phyloP scores from a whole-genome alignment of 2,888 invertebrate species.

The Melinopterus prodromus region DNA sequence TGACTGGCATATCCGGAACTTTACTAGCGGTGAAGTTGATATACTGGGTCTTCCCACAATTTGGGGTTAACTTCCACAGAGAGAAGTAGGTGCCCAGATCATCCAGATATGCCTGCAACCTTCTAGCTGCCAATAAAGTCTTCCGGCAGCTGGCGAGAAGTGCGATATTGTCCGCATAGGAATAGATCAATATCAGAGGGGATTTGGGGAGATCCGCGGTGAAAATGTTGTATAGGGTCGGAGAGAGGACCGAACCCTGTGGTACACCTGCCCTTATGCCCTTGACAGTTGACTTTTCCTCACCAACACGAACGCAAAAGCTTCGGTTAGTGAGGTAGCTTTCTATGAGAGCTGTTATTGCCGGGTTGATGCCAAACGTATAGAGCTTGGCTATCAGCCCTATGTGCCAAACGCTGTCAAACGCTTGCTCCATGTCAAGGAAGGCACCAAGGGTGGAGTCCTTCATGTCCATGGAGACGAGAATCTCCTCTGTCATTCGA shows the following conservation, averaged over 20 bases:
- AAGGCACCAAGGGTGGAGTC: not conserved
- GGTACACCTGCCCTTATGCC: constrained; percentile 9
- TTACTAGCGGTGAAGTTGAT: too few species aligned
- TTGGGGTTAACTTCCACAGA: too few species aligned
- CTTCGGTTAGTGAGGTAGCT: not conserved
- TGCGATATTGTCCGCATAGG: too few species aligned
- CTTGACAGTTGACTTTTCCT: not conserved
- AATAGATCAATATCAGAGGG: too few species aligned
- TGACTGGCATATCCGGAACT: too few species aligned
- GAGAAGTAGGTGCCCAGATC: too few species aligned
- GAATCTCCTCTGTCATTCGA: not conserved
- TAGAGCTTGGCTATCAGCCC: not conserved
- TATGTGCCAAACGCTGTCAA: not conserved
- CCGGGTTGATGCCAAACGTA: not conserved
- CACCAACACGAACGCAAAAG: not conserved
- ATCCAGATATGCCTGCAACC: too few species aligned
- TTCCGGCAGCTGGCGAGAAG: too few species aligned
- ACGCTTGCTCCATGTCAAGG: not conserved
- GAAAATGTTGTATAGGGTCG: too few species aligned
- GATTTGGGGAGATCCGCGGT: too few species aligned
- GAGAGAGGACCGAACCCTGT: not conserved
- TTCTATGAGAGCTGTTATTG: not conserved
- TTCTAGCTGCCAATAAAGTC: too few species aligned
- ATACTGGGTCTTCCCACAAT: too few species aligned
- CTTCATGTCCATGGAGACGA: not conserved